A percentile compares a stretch with the other conserved stretches of the same genome.
Conservation (phyloP, 2,888 invertebrate genomes). For the Rhagium mordax region DNA sequence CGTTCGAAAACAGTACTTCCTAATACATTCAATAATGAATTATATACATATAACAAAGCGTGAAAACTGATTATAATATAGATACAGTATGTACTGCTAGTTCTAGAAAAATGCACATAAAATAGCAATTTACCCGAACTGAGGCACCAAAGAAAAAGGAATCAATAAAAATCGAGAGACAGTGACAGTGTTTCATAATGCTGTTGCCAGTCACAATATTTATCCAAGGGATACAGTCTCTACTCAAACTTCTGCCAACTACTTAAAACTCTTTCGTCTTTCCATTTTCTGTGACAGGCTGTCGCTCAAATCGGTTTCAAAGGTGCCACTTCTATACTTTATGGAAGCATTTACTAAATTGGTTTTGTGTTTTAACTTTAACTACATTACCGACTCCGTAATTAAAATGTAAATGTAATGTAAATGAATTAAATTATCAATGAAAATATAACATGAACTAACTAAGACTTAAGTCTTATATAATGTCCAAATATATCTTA, state of each 20-base stretch:
- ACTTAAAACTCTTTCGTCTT: conserved; percentile 71
- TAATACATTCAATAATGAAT: too few species aligned
- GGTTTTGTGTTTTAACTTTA: conserved; percentile 56
- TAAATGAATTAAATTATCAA: conserved; percentile 39
- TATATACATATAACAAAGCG: too few species aligned
- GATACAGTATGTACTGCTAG: too few species aligned
- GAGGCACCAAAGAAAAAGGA: conserved; percentile 27
- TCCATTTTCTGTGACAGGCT: conserved; percentile 69
- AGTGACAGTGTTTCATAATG: conserved; percentile 57
- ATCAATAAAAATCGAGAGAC: conserved; percentile 49
- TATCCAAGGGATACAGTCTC: conserved; percentile 66
- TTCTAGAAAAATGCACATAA: not conserved
- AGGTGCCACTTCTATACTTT: conserved; percentile 64
- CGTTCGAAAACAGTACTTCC: too few species aligned
- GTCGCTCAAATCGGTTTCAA: conserved; percentile 68
- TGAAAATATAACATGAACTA: conserved; percentile 10
- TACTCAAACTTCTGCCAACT: conserved; percentile 69
- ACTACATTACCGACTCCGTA: conserved; percentile 42
- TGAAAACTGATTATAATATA: too few species aligned
- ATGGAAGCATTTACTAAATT: conserved; percentile 65
- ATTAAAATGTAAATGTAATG: conserved; percentile 50
- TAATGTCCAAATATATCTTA: not conserved
- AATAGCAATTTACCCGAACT: not conserved
- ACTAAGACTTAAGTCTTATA: too few species aligned
- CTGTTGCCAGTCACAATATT: conserved; percentile 67